phyloP scores from a whole-genome alignment of 2,113 vertebrate genomes.

The Tachuris rubrigastra region DNA sequence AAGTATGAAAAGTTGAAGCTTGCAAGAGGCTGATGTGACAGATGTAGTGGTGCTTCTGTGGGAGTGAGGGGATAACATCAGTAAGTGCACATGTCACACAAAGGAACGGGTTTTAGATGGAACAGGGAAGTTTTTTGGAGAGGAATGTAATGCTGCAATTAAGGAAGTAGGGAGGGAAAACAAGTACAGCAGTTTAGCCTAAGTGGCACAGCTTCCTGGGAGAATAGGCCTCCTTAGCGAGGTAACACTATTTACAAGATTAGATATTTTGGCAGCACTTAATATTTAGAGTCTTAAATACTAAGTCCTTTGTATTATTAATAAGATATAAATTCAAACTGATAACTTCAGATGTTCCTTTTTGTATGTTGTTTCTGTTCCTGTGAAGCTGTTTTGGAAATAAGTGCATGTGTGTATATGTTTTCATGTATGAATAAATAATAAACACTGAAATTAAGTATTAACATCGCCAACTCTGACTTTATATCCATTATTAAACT shows the following conservation, averaged over 20 bases:
- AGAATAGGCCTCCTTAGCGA: background rate
- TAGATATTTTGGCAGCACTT: background rate
- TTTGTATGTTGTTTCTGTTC: background rate
- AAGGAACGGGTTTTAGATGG: background rate
- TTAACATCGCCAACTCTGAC: background rate
- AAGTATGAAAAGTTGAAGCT: background rate
- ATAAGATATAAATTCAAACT: background rate
- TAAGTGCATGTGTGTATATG: background rate
- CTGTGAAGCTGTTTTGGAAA: background rate
- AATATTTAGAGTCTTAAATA: background rate
- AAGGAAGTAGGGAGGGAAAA: background rate
- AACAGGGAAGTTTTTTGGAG: background rate
- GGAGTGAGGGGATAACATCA: background rate
- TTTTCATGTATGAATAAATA: background rate
- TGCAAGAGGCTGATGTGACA: background rate
- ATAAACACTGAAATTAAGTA: background rate
- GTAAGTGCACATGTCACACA: background rate
- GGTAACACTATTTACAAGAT: background rate
- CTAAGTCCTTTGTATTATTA: background rate
- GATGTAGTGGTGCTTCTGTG: background rate
- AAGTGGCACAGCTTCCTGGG: background rate
- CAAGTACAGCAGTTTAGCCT: background rate
- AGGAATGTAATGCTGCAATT: background rate
- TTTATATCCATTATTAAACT: background rate
- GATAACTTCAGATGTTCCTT: background rate